Evolutionary conservation across 2,113 vertebrate species (phyloP).

Genomic region (Platysternon megacephalum): DNA sequence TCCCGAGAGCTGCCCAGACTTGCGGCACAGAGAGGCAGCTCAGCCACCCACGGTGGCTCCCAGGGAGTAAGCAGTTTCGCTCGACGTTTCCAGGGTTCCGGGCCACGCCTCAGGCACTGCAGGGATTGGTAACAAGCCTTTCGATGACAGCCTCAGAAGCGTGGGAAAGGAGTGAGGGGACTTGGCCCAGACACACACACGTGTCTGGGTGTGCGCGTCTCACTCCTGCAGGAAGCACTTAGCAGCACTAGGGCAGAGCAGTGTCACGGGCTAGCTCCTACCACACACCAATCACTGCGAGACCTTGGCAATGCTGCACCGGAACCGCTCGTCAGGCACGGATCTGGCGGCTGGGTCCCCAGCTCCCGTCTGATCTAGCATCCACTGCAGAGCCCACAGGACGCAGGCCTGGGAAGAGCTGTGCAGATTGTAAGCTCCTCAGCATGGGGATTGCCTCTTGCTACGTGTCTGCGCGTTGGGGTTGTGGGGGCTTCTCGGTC

Average conservation of each 20-base stretch:
- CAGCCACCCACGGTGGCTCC: conserved; percentile 9
- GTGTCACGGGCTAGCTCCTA: not conserved
- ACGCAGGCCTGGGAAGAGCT: not conserved
- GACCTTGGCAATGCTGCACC: not conserved
- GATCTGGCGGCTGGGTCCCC: not conserved
- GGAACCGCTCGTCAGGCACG: rapidly evolving
- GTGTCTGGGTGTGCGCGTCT: not conserved
- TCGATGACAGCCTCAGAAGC: conserved; percentile 9
- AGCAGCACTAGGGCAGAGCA: not conserved
- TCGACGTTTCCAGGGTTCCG: conserved; percentile 31
- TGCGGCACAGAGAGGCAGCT: not conserved
- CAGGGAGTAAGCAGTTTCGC: conserved; percentile 63
- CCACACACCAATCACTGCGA: rapidly evolving
- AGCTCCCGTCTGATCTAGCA: not conserved
- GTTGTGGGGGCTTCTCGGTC: not conserved
- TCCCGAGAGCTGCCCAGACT: conserved; percentile 22
- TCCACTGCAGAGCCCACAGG: not conserved
- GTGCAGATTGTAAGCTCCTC: not conserved
- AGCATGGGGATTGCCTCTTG: not conserved
- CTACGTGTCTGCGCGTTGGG: not conserved
- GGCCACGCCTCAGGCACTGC: not conserved
- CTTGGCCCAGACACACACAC: not conserved
- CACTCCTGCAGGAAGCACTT: not conserved
- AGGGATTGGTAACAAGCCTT: not conserved
- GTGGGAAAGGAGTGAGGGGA: conserved; percentile 37